Evolutionary conservation across 2,797 vertebrate genomes (phyloP), one percentile per base, ranked within the genome.

Genomic region (Acrossocheilus fasciatus): DNA sequence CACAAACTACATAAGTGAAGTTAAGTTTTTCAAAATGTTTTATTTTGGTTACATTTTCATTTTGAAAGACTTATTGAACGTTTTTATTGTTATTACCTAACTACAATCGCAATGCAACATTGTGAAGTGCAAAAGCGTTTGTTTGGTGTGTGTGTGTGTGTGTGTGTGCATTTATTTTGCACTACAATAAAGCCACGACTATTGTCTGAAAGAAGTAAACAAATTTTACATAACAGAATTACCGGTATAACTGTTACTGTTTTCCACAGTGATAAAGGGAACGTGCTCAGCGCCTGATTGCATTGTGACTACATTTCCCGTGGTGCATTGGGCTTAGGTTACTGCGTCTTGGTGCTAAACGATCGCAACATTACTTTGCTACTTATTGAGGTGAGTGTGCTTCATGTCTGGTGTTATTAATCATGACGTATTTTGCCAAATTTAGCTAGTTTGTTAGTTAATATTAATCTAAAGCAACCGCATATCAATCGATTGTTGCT

Each of bases 261-360:
- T 75, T 39, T 50, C 26, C 17, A 62, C 2, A 17, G 8, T 36
- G 18, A 47, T 30, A 30, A 14, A 3, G 4, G 23, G n/a, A 23
- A 2, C 7, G 75, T 14, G 36, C 11, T 0, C 7, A 39, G 4
- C 18, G 39, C 59, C 15, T 59, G 17, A 36, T 7, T 17, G 14
- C 5, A 7, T 17, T 66, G 64, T 66, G 39, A 86, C 84, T 86
- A 50, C 84, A 81, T 73, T 73, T 86, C 77, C 84, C 84, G 47
- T 30, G 4, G 2, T 86, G 76, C 84, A 80, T 2, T 50, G 54
- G 41, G 30, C 6, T 8, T 34, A 14, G 3, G 52, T 47, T 36
- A 59, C 66, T 36, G 84, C 64, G 10, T 52, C 15, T 77, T 34
- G 12, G 17, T 43, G 39, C 52, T 34, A 50, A 64, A 62, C 52